Evolutionary conservation across 2,888 invertebrate genomes (phyloP).

Genomic region (Micoletzkya japonica): DNA sequence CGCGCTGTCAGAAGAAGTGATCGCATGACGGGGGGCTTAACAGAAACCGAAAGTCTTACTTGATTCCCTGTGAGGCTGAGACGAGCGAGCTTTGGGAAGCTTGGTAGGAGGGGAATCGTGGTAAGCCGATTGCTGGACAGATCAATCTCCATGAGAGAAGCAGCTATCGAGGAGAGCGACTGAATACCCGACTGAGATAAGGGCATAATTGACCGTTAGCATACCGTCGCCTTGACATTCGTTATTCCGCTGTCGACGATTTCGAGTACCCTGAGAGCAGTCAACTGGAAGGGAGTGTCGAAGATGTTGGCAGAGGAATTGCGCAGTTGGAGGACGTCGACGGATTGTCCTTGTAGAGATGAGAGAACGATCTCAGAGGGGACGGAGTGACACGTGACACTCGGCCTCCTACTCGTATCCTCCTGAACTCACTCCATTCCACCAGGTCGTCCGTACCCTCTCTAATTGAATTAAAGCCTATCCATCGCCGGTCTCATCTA

Average conservation of each 20-base stretch:
- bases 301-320: conserved; percentile 30
- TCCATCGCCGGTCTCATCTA: neutral
- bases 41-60: too few species aligned
- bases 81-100: conserved; percentile 34
- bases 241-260: conserved; percentile 42
- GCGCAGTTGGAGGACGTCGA: conserved; percentile 36
- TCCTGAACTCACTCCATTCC: conserved; percentile 2
- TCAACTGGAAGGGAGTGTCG: conserved; percentile 32
- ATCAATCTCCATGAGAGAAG: conserved; percentile 42
- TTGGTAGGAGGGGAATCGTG: conserved; percentile 47
- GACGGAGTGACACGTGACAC: neutral
- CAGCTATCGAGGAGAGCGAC: conserved; percentile 35
- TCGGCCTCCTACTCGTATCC: too few species aligned
- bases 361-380: neutral
- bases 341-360: conserved; percentile 6
- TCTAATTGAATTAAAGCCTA: too few species aligned
- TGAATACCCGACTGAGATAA: neutral
- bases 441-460: too few species aligned
- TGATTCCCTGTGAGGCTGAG: conserved; percentile 44
- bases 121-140: conserved; percentile 48
- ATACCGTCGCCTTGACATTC: conserved; percentile 32
- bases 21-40: too few species aligned
- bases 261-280: conserved; percentile 36
- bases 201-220: neutral
- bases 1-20: too few species aligned